Conservation (phyloP, 2,888 invertebrate species). For the Morpho helenor region DNA sequence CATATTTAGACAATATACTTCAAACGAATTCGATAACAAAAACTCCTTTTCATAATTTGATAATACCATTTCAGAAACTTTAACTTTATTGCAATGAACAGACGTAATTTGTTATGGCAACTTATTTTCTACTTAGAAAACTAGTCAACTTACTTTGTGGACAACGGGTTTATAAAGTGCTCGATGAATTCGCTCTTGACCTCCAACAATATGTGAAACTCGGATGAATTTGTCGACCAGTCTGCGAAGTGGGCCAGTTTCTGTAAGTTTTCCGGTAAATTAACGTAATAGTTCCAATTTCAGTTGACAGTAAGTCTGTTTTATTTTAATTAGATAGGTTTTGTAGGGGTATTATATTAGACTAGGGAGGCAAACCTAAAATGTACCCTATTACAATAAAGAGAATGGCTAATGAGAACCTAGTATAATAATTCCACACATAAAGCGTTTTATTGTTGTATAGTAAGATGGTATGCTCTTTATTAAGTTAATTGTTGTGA, state of each 20-base stretch:
- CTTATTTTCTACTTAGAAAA: constrained; percentile 1
- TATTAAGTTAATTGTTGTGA: too few relatives aligned
- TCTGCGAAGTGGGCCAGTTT: constrained; percentile 86
- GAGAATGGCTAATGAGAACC: too few relatives aligned
- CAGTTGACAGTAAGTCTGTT: constrained; percentile 14
- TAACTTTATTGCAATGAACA: constrained; percentile 5
- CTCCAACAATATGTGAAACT: constrained; percentile 85
- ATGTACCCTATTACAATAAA: too few relatives aligned
- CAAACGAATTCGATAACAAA: too few relatives aligned
- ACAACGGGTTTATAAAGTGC: constrained; percentile 81
- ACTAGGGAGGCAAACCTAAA: too few relatives aligned
- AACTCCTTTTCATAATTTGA: too few relatives aligned
- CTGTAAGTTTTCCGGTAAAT: constrained; percentile 55
- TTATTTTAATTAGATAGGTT: constrained; percentile 6
- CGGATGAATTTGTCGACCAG: constrained; percentile 86
- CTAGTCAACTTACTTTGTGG: constrained; percentile 69
- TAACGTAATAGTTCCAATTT: constrained; percentile 45
- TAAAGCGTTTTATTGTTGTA: too few relatives aligned
- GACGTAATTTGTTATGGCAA: constrained; percentile 10
- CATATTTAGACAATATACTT: too few relatives aligned
- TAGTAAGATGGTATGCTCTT: too few relatives aligned
- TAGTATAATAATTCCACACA: too few relatives aligned
- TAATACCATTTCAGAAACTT: not conserved
- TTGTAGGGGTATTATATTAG: too few relatives aligned
- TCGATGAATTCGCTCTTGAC: constrained; percentile 85